These are phyloP conservation scores for Hylomyscus alleni DNA, from an alignment of 2,797 vertebrate species.

Conservation along the genomic window DNA sequence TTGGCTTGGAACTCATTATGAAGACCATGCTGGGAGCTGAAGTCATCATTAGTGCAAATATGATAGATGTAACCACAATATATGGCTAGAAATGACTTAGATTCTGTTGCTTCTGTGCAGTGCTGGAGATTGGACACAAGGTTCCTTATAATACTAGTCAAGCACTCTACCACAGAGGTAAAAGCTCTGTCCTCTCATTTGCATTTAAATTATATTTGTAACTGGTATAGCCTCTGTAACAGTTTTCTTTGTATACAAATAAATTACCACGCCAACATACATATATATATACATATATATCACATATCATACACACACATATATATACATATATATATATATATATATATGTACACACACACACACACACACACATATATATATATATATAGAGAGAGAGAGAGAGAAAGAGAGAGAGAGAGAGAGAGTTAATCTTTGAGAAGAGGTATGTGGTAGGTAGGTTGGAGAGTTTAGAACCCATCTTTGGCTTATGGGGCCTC, in stretches of 20 bases:
- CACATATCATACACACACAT: no score
- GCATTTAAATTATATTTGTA: not conserved
- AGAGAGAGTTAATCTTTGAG: constrained; percentile 3
- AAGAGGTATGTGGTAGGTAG: not conserved
- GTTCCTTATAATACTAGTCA: not conserved
- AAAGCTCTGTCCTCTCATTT: not conserved
- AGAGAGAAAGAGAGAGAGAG: no score
- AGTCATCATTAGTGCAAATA: not conserved
- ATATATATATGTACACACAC: no score
- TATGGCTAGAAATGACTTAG: not conserved
- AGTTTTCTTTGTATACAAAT: constrained; percentile 1
- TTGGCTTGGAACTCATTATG: not conserved
- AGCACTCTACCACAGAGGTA: not conserved
- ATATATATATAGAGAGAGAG: no score
- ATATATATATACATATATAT: not conserved
- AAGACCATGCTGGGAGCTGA: not conserved
- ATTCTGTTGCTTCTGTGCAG: not conserved
- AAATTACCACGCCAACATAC: not conserved
- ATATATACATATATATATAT: not conserved
- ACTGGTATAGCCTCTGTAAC: not conserved
- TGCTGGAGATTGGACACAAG: not conserved
- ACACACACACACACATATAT: no score
- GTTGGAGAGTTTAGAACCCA: not conserved
- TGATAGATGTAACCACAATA: not conserved
- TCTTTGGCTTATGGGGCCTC: constrained; percentile 27